Evolutionary conservation across 2,888 invertebrate genomes (phyloP), one percentile per base, ranked within the genome.

Genomic region (Caenorhabditis japonica): DNA sequence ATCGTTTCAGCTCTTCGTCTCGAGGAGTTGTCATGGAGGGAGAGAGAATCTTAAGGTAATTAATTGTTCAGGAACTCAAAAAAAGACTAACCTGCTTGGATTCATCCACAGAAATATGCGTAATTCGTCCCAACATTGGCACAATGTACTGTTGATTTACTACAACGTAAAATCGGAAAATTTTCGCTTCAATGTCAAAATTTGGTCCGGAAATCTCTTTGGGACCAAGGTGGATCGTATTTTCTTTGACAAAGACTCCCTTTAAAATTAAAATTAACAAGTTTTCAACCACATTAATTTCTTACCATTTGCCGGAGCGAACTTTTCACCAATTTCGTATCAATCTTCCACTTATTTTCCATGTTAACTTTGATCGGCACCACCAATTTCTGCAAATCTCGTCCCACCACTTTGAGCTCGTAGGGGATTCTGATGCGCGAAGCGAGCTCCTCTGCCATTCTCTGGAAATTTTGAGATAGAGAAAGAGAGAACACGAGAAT

Each of bases 141-240:
- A 86, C 82, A 49, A 85, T 77, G 51, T 83, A 84, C 51, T 83
- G 79, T 15, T 81, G 78, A 30, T 69, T 61, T 3, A 76, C 82
- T 23, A 82, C 83, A 21, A 84, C 39, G 49, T 85, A 85, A 53
- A 85, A 86, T 51, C 85, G 76, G 66, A 85, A 44, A 3, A 86
- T 49, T 88, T 94, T 94, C 15, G 91, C 91, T 88, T 95, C 92
- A 51, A 93, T 90, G 41, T 91, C 90, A 77, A 93, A 89, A 89
- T 95, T 92, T 0, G 95, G 95, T 0, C 95, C 95, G 61, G 90
- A 90, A 74, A 95, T 94, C 55, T 91, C 89, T 56, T 91, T 64
- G 17, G 91, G 89, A 0, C 94, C 94, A 1, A 95, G 88, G 66
- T 91, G 91, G 72, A 95, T 93, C 2, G 92, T 91, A 77, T 92